Evolutionary conservation across 2,888 invertebrate genomes (phyloP), one percentile per base, ranked within the genome.

Genomic region (Odontocerum albicorne): DNA sequence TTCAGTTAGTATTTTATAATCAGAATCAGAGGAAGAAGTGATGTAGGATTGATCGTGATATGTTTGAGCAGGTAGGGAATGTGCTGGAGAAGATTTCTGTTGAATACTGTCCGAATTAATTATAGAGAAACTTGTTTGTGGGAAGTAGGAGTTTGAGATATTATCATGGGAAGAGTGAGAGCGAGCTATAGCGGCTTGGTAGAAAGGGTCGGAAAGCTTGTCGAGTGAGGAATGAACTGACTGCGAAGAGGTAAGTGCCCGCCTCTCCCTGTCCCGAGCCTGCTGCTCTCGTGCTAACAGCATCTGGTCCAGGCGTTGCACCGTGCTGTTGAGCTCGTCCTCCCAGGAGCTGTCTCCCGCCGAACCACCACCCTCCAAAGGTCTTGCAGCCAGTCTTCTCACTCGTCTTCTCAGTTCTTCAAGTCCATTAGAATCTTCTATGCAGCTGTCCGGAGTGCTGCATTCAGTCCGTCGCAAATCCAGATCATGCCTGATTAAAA

Each of bases 301-400:
- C 36, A 87, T 71, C 63, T 86, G 86, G 68, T 89, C 89, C 3
- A 90, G 70, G 65, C 88, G 88, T 65, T 89, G 84, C n/a, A 89
- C 85, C 0, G 88, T 88, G 43, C 84, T 85, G 67, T 87, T 88
- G 4, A 90, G 68, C 66, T 90, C 90, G 22, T 83, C 74, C 57
- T 89, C 89, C 90, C 90, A 90, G 1, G 83, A 79, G 59, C 79
- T 76, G 56, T 85, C 85, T 2, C 84, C 86, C 59, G 82, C 82
- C 0, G 84, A 83, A 62, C 87, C 87, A 17, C 86, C 86, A 15
- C 86, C 86, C 65, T 89, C 88, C 12, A 87, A 85, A 0, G 89
- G 89, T 59, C 89, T 82, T 2, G 85, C 79, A 0, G 87, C 86
- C 19, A 90, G 72, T 64, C 88, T 86, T 67, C 87, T 83, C 1